Conservation (phyloP, 2,797 vertebrate species). For the Anomalospiza imberbis region DNA sequence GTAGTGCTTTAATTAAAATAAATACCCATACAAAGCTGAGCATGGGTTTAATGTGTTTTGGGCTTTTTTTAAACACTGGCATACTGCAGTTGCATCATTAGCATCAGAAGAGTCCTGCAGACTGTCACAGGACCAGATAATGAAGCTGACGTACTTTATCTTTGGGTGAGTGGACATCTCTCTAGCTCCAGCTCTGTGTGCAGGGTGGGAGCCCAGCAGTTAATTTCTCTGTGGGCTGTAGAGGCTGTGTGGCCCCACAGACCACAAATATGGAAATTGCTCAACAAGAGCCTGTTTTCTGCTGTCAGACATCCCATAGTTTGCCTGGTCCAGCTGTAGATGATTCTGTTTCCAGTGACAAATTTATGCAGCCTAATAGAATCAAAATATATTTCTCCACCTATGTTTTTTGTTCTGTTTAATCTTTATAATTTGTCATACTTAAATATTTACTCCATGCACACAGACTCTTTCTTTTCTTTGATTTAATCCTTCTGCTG, state of each 20-base stretch:
- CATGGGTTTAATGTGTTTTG: background rate
- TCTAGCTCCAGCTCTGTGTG: background rate
- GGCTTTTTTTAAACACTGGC: background rate
- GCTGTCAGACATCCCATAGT: too few species aligned
- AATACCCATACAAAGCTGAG: background rate
- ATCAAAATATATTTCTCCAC: too few species aligned
- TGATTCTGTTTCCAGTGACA: too few species aligned
- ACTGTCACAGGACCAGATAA: background rate
- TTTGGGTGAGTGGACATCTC: background rate
- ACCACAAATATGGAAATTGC: too few species aligned
- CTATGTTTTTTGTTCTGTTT: too few species aligned
- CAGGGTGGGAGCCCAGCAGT: background rate
- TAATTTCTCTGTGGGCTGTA: background rate
- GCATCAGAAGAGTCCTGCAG: background rate
- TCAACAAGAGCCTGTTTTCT: too few species aligned
- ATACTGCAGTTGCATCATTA: background rate
- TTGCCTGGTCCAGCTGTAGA: too few species aligned
- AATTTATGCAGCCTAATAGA: too few species aligned
- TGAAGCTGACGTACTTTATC: background rate
- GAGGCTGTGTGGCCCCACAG: background rate
- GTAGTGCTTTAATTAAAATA: background rate
- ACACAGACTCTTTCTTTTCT: too few species aligned
- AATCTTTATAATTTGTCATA: too few species aligned
- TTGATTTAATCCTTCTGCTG: too few species aligned
- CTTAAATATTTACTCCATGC: too few species aligned